phyloP scores from a whole-genome alignment of 2,113 vertebrate species.

The Macroglossus sobrinus region DNA sequence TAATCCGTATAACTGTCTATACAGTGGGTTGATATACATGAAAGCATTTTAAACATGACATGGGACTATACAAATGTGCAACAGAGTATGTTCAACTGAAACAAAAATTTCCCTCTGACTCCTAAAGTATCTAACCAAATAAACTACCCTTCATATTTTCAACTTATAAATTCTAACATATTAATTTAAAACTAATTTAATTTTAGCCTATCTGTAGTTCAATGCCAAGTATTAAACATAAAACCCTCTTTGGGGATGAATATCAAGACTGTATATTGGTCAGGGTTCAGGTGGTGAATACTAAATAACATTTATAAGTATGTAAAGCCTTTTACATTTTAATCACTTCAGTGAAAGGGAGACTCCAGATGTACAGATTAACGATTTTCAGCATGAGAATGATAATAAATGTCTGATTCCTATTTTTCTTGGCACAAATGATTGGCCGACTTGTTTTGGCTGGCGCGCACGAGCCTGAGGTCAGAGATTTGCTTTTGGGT shows the following conservation, averaged over 20 bases:
- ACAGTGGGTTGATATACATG: neutral
- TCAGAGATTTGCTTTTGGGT: neutral
- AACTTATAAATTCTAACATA: neutral
- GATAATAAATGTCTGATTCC: neutral
- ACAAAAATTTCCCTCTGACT: neutral
- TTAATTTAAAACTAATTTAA: neutral
- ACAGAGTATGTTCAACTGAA: neutral
- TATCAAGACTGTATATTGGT: neutral
- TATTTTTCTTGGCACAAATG: neutral
- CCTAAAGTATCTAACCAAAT: neutral
- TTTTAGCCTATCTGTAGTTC: neutral
- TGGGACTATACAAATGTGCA: neutral
- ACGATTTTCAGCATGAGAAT: neutral
- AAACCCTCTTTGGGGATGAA: neutral
- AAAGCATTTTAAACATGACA: neutral
- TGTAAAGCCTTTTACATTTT: neutral
- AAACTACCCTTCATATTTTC: neutral
- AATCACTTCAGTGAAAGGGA: neutral
- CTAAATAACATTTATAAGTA: neutral
- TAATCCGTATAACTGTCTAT: neutral
- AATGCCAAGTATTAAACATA: neutral
- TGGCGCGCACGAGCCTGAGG: neutral
- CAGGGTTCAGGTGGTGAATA: neutral
- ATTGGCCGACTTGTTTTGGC: neutral
- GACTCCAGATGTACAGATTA: neutral